A percentile compares a stretch with the other conserved stretches of the same genome.
These are phyloP conservation scores for Argopecten irradians DNA, from an alignment of 1,140 invertebrate genomes.

Conservation along the genomic window DNA sequence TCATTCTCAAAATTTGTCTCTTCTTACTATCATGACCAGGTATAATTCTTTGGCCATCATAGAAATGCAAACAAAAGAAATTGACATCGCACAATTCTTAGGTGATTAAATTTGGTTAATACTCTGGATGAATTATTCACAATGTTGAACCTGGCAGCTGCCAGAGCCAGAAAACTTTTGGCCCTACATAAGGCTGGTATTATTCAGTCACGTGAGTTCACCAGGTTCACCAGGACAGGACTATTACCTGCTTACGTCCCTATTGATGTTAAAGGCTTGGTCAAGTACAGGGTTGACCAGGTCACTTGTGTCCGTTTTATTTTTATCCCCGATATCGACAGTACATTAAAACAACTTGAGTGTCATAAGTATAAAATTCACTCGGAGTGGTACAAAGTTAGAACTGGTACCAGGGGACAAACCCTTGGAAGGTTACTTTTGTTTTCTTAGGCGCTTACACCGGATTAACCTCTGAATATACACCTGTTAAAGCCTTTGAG, in stretches of 20 bases:
- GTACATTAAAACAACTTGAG: conserved; percentile 6
- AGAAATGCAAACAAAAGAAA: neutral
- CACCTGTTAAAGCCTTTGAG: neutral
- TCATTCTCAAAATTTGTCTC: neutral
- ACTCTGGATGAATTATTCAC: neutral
- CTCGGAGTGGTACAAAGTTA: neutral
- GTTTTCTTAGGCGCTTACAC: conserved; percentile 9
- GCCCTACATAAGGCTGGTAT: neutral
- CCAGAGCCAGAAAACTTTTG: neutral
- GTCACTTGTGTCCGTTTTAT: conserved; percentile 3
- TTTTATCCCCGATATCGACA: neutral
- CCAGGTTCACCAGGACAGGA: neutral
- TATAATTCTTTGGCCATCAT: neutral
- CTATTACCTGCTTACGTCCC: neutral
- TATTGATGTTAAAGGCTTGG: conserved; percentile 3
- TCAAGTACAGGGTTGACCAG: neutral
- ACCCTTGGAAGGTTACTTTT: neutral
- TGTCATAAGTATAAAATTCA: conserved; percentile 11
- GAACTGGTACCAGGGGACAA: neutral
- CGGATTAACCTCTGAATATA: neutral
- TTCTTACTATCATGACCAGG: neutral
- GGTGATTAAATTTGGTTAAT: neutral
- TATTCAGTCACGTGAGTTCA: neutral
- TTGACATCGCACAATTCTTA: neutral
- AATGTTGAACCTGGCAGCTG: neutral